These are phyloP conservation scores for Ptilodon capucinus DNA, from an alignment of 2,888 invertebrate species.

Conservation along the genomic window DNA sequence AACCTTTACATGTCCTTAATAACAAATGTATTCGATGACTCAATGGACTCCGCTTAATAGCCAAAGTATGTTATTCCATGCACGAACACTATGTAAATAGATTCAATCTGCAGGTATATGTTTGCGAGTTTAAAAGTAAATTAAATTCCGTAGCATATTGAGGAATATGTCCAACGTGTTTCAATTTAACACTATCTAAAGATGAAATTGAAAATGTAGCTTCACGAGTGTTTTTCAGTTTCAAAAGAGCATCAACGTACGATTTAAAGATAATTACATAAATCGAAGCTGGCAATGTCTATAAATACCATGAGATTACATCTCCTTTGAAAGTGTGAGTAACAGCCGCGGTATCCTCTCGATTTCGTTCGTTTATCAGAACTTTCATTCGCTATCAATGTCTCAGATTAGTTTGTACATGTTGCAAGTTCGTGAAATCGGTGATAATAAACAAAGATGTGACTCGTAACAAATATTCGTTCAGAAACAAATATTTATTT, in stretches of 20 bases:
- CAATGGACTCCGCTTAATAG: slow-evolving; percentile 1
- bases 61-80: slow-evolving; percentile 8
- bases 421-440: too few species aligned
- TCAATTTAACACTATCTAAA: too few species aligned
- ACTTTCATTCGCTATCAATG: too few species aligned
- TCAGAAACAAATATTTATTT: background rate
- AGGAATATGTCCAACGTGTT: too few species aligned
- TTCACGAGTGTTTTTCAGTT: too few species aligned
- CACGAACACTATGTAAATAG: slow-evolving; percentile 11
- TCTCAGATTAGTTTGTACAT: background rate
- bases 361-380: slow-evolving; percentile 18
- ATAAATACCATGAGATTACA: slow-evolving; percentile 3
- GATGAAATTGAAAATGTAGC: too few species aligned
- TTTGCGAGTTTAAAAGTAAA: too few species aligned
- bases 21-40: slow-evolving; percentile 10
- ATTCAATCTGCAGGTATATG: background rate
- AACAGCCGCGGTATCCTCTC: slow-evolving; percentile 18
- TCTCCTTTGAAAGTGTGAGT: slow-evolving; percentile 27
- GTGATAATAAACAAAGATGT: background rate
- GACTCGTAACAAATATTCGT: background rate
- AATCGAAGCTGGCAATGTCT: background rate
- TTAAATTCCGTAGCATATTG: background rate
- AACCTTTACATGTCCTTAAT: slow-evolving; percentile 16
- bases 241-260: too few species aligned
- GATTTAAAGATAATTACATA: too few species aligned